These are phyloP conservation scores for Alouatta palliata DNA, from an alignment of 2,113 vertebrate species.

Conservation along the genomic window DNA sequence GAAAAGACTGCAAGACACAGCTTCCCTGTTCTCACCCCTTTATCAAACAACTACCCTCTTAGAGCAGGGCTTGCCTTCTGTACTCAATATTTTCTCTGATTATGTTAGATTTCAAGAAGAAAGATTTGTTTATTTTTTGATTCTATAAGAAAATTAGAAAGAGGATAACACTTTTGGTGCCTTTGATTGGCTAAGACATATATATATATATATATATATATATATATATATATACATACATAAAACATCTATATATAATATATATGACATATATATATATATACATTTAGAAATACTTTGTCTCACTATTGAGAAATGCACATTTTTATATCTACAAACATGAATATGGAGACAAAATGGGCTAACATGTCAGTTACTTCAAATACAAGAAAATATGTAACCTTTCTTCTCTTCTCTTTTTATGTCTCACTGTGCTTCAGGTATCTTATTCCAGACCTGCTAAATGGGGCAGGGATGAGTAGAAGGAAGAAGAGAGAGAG, in stretches of 20 bases:
- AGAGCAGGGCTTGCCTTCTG: neutral
- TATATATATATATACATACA: neutral
- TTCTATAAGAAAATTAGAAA: neutral
- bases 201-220: too few species aligned
- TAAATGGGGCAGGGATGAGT: neutral
- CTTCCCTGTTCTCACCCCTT: neutral
- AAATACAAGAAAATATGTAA: neutral
- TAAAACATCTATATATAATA: too few species aligned
- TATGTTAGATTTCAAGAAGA: neutral
- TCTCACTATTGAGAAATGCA: neutral
- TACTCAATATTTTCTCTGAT: neutral
- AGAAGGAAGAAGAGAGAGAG: neutral
- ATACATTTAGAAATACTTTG: neutral
- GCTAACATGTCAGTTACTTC: neutral
- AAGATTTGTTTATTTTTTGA: neutral
- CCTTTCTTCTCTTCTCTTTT: neutral
- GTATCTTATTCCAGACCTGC: neutral
- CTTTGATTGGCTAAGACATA: neutral
- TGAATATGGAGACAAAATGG: slow-evolving; percentile 7
- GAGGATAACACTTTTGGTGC: neutral
- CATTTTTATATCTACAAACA: slow-evolving; percentile 22
- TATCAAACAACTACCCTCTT: neutral
- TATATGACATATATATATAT: too few species aligned
- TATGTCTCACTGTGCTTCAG: neutral
- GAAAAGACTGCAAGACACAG: neutral